Evolutionary conservation across 2,888 invertebrate genomes (phyloP), one percentile per base, ranked within the genome.

Genomic region (Pandemis heparana): DNA sequence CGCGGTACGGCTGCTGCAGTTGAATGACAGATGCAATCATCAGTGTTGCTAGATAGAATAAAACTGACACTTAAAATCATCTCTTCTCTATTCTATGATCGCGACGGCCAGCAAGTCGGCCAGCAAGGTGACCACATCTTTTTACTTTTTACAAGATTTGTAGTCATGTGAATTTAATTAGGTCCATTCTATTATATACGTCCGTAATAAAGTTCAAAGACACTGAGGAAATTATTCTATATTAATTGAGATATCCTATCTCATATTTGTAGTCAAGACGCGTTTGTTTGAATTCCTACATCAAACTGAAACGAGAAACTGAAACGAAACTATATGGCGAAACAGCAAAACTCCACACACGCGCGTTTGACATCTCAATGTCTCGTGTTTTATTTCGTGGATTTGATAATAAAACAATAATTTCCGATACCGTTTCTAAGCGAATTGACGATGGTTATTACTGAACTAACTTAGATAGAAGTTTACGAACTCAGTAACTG

Each of bases 351-450:
- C 18, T 74, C 69, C 65, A 32, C 2, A 67, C 53, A 67, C 56
- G 14, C 39, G 38, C 32, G 14, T 67, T 18, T 67, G 66, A 67
- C 66, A 43, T 67, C 56, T 53, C 66, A 53, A 53, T 51, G 56
- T 32, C 51, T 51, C 43, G 53, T 74, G 65, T 74, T 69, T 70
- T 69, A 72, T 67, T 65, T 61, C 60, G 56, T 65, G 39, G 43
- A 63, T 61, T 63, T 68, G 68, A 60, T 74, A 70, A 74, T 70
- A 74, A 65, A 74, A 74, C 70, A 74, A 70, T 70, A 70, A 74
- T 65, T 74, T 23, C 43, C 59, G 43, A 64, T 70, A 16, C 38
- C 14, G 51, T 41, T 70, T 23, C 64, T 16, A 10, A 61, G 60
- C 60, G 23, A 32, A 65, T 74, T n/a, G 61, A 74, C 64, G 70